Conservation (phyloP, 2,797 vertebrate genomes). For the Onychomys torridus region DNA sequence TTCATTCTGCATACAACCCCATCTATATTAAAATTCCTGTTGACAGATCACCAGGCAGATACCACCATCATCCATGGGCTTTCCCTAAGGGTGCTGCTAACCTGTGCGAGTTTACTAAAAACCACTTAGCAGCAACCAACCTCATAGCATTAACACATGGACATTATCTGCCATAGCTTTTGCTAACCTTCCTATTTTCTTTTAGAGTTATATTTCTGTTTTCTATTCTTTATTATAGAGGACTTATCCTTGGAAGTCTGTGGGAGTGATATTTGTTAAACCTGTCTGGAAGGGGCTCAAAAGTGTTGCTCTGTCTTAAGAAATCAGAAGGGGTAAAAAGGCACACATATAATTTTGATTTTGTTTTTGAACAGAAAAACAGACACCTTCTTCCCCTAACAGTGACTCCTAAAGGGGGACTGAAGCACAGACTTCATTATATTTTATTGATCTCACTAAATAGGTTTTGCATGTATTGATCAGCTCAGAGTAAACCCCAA, state of each 20-base stretch:
- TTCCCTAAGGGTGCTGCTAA: not conserved
- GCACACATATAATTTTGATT: slow-evolving; percentile 80
- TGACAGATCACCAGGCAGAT: slow-evolving; percentile 9
- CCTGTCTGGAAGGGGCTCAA: slow-evolving; percentile 26
- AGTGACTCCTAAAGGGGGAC: slow-evolving; percentile 87
- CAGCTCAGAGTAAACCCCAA: slow-evolving; percentile 79
- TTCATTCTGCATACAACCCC: not conserved
- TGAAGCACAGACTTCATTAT: slow-evolving; percentile 92
- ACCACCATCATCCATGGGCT: not conserved
- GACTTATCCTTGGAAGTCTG: not conserved
- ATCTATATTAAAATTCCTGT: not conserved
- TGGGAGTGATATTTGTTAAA: not conserved
- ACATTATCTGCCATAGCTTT: slow-evolving; percentile 64
- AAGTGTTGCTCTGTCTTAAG: slow-evolving; percentile 13
- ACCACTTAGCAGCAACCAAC: slow-evolving; percentile 48
- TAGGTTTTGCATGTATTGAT: slow-evolving; percentile 91
- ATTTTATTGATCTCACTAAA: slow-evolving; percentile 91
- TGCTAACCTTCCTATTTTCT: slow-evolving; percentile 41
- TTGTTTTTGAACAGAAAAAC: slow-evolving; percentile 86
- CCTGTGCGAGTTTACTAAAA: slow-evolving; percentile 52
- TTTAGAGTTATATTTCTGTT: slow-evolving; percentile 44
- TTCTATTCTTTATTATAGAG: slow-evolving; percentile 17
- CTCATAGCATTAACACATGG: not conserved
- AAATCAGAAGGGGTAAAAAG: not conserved
- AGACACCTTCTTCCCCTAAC: slow-evolving; percentile 81